phyloP scores from a whole-genome alignment of 2,113 vertebrate species.

The Corythaeola cristata region DNA sequence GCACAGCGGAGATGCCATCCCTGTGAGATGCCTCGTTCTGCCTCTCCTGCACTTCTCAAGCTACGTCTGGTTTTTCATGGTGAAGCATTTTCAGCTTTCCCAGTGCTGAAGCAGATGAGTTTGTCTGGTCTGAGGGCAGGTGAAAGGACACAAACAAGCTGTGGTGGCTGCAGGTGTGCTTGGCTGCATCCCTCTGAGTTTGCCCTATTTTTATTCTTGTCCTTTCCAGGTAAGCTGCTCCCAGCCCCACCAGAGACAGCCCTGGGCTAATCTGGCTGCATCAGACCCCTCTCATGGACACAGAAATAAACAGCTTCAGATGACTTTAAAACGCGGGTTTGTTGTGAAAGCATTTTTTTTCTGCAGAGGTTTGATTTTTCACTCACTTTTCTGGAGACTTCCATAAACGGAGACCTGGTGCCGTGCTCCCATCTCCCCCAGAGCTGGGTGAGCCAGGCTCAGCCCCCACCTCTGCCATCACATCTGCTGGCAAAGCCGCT shows the following conservation, averaged over 20 bases:
- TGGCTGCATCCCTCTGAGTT: background rate
- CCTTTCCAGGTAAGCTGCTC: background rate
- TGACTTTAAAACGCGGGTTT: accelerated
- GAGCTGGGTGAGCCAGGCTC: accelerated
- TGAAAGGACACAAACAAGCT: background rate
- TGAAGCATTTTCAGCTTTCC: background rate
- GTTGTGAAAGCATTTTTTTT: background rate
- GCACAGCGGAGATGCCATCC: accelerated
- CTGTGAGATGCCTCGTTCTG: background rate
- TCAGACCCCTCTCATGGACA: background rate
- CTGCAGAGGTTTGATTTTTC: background rate
- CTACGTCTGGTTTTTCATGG: background rate
- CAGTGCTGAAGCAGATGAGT: background rate
- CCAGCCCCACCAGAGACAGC: background rate
- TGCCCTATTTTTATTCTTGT: background rate
- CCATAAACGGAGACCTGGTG: background rate
- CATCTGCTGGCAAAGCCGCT: background rate
- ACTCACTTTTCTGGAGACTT: background rate
- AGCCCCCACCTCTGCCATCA: background rate
- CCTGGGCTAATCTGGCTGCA: background rate
- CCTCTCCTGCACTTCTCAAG: background rate
- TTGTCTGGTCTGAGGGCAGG: accelerated
- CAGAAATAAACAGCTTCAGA: background rate
- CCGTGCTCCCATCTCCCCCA: accelerated
- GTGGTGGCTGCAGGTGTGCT: background rate